Percentiles rank a stretch among this genome's conserved stretches.
Evolutionary conservation across 2,113 vertebrate genomes (phyloP).

Genomic region (Hippocampus zosterae): DNA sequence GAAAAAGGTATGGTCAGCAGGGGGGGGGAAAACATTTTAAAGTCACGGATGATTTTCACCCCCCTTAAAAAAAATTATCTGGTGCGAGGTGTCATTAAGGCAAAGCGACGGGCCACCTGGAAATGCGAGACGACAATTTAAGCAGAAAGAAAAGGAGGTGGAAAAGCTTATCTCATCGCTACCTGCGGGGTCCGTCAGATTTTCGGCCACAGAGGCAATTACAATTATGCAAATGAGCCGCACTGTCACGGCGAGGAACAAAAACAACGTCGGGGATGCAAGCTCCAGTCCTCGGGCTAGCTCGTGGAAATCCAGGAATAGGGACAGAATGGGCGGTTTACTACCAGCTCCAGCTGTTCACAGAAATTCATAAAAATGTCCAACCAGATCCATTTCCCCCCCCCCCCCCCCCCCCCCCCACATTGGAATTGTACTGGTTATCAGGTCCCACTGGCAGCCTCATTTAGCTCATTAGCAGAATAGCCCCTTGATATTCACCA

Average conservation of each 20-base stretch:
- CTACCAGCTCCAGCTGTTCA: no score
- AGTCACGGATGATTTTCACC: slow-evolving; percentile 19
- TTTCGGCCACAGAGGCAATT: slow-evolving; percentile 65
- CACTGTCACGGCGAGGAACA: slow-evolving; percentile 38
- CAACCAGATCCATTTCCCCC: no score
- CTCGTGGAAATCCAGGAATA: neutral
- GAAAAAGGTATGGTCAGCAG: slow-evolving; percentile 46
- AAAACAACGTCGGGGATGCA: slow-evolving; percentile 39
- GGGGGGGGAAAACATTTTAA: neutral
- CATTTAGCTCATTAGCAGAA: neutral
- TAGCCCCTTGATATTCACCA: neutral
- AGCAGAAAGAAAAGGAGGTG: slow-evolving; percentile 28
- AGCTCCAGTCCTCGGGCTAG: slow-evolving; percentile 18
- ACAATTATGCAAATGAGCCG: slow-evolving; percentile 67
- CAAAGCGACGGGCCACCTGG: slow-evolving; percentile 14
- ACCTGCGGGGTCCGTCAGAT: slow-evolving; percentile 57
- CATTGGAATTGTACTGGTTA: neutral
- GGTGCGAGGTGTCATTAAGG: slow-evolving; percentile 56
- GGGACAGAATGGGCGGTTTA: neutral
- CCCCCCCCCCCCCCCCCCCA: no score
- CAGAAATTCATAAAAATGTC: no score
- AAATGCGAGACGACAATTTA: slow-evolving; percentile 45
- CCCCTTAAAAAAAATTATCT: slow-evolving; percentile 13
- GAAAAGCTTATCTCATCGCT: slow-evolving; percentile 43
- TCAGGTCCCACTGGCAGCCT: neutral